A percentile compares a stretch with the other conserved stretches of the same genome.
Conservation (phyloP, 2,888 invertebrate species). For the Clusia tigrina region DNA sequence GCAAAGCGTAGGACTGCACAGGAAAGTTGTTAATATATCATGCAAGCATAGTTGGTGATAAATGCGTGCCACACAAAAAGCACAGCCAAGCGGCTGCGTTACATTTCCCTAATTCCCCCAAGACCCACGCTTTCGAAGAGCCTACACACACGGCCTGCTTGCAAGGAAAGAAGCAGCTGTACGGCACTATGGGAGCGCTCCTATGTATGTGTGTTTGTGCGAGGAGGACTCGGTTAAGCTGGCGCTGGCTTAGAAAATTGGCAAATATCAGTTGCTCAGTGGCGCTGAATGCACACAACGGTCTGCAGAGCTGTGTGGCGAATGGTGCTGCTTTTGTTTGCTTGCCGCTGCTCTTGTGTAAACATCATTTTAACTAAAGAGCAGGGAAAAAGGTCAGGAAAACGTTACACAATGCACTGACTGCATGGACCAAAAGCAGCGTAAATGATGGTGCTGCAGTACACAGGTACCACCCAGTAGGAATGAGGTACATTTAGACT, state of each 20-base stretch:
- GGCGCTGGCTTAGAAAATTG: not conserved
- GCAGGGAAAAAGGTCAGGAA: conserved; percentile 12
- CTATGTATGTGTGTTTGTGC: not conserved
- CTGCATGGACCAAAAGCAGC: too few relatives aligned
- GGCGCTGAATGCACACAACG: too few relatives aligned
- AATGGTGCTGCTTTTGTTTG: conserved; percentile 22
- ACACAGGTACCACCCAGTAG: too few relatives aligned
- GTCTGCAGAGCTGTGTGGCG: too few relatives aligned
- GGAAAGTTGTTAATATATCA: conserved; percentile 15
- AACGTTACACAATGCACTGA: too few relatives aligned
- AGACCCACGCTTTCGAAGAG: too few relatives aligned
- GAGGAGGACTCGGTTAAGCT: not conserved
- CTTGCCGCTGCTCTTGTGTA: conserved; percentile 25
- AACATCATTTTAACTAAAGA: conserved; percentile 32
- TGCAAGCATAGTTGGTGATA: too few relatives aligned
- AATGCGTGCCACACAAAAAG: not conserved
- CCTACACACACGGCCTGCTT: too few relatives aligned
- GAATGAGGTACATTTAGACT: too few relatives aligned
- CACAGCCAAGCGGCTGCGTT: too few relatives aligned
- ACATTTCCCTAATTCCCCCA: too few relatives aligned
- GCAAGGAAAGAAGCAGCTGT: not conserved
- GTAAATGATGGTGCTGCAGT: too few relatives aligned
- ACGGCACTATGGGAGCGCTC: not conserved
- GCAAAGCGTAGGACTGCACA: not conserved
- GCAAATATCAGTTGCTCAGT: not conserved